phyloP scores from a whole-genome alignment of 2,888 invertebrate genomes.

The Ernsta delagoae region DNA sequence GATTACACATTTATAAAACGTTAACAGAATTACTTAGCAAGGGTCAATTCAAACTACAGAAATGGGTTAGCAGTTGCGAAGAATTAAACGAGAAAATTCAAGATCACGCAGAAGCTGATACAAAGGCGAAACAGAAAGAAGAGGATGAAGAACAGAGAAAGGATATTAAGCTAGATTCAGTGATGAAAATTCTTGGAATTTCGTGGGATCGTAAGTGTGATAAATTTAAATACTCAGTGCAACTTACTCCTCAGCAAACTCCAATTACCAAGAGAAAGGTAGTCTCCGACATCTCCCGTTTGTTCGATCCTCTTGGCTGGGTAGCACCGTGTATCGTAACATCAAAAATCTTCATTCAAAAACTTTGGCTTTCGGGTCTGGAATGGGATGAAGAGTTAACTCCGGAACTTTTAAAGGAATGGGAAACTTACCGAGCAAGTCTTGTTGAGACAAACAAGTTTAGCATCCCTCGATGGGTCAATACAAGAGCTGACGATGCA shows the following conservation, averaged over 20 bases:
- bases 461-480: background rate
- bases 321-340: background rate
- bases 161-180: background rate
- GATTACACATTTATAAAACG: background rate
- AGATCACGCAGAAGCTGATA: background rate
- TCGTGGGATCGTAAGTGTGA: background rate
- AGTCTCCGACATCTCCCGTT: background rate
- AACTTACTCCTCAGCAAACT: background rate
- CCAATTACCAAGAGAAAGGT: background rate
- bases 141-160: background rate
- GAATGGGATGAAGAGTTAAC: background rate
- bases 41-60: background rate
- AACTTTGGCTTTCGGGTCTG: background rate
- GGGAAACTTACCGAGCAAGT: slow-evolving; percentile 2
- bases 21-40: slow-evolving; percentile 1
- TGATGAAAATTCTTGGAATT: background rate
- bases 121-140: background rate
- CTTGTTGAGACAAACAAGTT: background rate
- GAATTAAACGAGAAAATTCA: background rate
- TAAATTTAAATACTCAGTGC: background rate
- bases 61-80: slow-evolving; percentile 7
- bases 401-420: background rate
- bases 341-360: background rate
- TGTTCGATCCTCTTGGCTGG: slow-evolving; percentile 4
- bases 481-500: background rate